Evolutionary conservation across 2,797 vertebrate genomes (phyloP).

Genomic region (Pangasius larnaudii): DNA sequence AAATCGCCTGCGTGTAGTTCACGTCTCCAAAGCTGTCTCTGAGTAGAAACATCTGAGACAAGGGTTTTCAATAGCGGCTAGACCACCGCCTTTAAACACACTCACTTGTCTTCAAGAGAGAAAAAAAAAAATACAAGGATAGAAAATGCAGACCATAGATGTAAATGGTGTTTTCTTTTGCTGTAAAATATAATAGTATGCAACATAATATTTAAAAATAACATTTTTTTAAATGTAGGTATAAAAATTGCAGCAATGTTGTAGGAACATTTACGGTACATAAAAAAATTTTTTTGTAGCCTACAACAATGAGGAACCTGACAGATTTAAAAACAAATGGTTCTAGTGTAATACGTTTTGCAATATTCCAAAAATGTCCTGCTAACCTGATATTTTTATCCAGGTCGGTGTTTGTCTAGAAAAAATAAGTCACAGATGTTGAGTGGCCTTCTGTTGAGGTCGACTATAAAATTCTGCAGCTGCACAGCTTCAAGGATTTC

Average conservation of each 20-base stretch:
- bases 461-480: not conserved
- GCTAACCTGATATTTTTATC: not conserved
- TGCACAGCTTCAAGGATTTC: not conserved
- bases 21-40: not conserved
- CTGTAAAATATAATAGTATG: too few species aligned
- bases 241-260: too few species aligned
- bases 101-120: not conserved
- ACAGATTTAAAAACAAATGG: not conserved
- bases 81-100: not conserved
- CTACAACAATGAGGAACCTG: not conserved
- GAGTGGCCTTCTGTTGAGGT: not conserved
- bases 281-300: too few species aligned
- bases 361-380: not conserved
- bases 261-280: not conserved
- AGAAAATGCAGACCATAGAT: too few species aligned
- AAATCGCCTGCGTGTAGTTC: not conserved
- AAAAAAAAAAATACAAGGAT: too few species aligned
- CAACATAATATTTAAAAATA: too few species aligned
- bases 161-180: too few species aligned
- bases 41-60: not conserved
- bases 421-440: not conserved
- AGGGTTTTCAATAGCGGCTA: not conserved
- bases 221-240: too few species aligned
- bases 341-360: not conserved
- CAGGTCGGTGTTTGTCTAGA: not conserved